Evolutionary conservation across 2,113 vertebrate species (phyloP), one percentile per base, ranked within the genome.

Genomic region (Notarius quadriscutis): DNA sequence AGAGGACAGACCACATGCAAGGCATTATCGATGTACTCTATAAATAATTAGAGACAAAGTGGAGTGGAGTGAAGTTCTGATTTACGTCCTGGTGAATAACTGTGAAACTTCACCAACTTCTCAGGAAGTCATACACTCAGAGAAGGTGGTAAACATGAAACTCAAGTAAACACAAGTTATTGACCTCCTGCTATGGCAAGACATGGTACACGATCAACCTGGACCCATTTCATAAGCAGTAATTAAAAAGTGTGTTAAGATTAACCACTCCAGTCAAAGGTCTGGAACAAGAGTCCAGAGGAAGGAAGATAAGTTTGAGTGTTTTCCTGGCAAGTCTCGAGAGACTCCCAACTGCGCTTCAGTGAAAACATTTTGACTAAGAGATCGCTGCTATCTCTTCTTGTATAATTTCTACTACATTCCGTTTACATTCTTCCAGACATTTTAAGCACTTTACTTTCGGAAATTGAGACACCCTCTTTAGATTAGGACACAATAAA

Each of bases 401-500:
- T 93, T 93, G 94, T 94, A 93, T 95, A 93, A 92, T 92, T 94
- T 91, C 84, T 90, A 91, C 91, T 90, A 90, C 88, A 82, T 91
- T 93, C 91, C 75, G 94, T 94, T 94, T 94, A 95, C 94, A 95
- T 95, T 94, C 94, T 93, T 93, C 88, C 88, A 87, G 91, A 87
- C 90, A 88, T 87, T 91, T 91, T 90, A 86, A 92, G 90, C 89
- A 90, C 93, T 87, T 85, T 91, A 89, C 89, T 92, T 94, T 94
- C 87, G 92, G 94, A 94, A 92, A 93, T 91, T 41, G 90, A 91
- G 91, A 89, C 86, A 93, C 92, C 93, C 93, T 93, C 95, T 95
- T 96, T 95, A 95, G 94, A 96, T 95, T 94, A 91, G 93, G 94
- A 94, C 93, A 95, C 93, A 95, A 96, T 97, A 98, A 97, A 97